Conservation (phyloP, 2,113 vertebrate genomes). For the Sialia sialis region DNA sequence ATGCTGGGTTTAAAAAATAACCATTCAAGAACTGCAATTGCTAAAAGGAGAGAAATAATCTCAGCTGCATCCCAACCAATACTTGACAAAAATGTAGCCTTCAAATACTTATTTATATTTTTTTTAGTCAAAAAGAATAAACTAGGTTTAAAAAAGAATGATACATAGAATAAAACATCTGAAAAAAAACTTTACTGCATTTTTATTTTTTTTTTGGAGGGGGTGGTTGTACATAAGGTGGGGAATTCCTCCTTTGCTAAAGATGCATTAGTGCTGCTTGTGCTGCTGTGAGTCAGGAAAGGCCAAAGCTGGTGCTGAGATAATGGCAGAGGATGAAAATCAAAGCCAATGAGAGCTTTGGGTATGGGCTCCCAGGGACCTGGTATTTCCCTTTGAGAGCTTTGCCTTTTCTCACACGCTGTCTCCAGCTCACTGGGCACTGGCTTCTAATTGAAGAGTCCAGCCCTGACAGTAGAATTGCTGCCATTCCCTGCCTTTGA, state of each 20-base stretch:
- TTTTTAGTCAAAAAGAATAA: neutral
- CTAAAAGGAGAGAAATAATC: conserved; percentile 9
- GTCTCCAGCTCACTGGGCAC: neutral
- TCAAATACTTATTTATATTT: neutral
- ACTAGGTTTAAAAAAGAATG: neutral
- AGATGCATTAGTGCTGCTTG: neutral
- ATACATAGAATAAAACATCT: neutral
- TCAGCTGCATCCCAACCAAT: neutral
- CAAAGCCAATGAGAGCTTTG: neutral
- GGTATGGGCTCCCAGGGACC: neutral
- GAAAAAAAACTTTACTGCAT: neutral
- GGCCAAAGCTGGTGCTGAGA: neutral
- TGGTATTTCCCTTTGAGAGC: neutral
- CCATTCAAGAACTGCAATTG: neutral
- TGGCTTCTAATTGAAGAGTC: neutral
- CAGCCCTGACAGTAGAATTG: neutral
- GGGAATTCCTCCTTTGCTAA: neutral
- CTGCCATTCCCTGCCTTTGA: neutral
- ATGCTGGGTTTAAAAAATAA: neutral
- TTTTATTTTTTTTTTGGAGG: neutral
- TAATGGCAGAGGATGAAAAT: neutral
- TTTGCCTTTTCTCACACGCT: neutral
- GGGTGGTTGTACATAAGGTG: fast-evolving
- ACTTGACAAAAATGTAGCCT: neutral
- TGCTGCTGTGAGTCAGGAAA: neutral